Percentiles rank a stretch among this genome's conserved stretches.
Conservation (phyloP, 2,888 invertebrate species). For the Bugulina stolonifera region DNA sequence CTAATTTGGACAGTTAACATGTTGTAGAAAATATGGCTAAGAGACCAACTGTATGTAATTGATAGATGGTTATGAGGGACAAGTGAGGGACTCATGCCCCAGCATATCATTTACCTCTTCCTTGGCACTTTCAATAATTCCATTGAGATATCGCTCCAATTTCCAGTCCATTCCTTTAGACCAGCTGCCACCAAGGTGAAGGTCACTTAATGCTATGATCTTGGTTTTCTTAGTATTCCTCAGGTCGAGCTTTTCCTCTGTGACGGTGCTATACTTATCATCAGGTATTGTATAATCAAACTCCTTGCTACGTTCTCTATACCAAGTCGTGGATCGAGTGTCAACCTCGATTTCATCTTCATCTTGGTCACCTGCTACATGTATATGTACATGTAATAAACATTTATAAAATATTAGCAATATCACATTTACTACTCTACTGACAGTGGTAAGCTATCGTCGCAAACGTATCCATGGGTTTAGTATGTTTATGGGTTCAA, state of each 20-base stretch:
- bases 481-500: no score
- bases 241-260: background rate
- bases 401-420: no score
- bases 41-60: no score
- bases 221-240: background rate
- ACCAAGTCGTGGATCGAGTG: background rate
- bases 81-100: no score
- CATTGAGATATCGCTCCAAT: background rate
- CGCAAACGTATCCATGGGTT: no score
- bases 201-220: conserved; percentile 8
- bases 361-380: background rate
- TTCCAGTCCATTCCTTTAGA: conserved; percentile 22
- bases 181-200: conserved; percentile 20
- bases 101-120: conserved; percentile 22
- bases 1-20: no score
- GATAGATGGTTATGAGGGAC: no score
- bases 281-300: conserved; percentile 9
- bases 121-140: background rate
- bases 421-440: no score
- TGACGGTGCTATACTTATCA: background rate
- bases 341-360: conserved; percentile 7
- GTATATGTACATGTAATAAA: background rate
- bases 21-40: no score
- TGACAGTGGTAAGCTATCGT: no score
- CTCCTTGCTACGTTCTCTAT: background rate